Conservation (phyloP, 2,888 invertebrate species). For the Bombylius major region DNA sequence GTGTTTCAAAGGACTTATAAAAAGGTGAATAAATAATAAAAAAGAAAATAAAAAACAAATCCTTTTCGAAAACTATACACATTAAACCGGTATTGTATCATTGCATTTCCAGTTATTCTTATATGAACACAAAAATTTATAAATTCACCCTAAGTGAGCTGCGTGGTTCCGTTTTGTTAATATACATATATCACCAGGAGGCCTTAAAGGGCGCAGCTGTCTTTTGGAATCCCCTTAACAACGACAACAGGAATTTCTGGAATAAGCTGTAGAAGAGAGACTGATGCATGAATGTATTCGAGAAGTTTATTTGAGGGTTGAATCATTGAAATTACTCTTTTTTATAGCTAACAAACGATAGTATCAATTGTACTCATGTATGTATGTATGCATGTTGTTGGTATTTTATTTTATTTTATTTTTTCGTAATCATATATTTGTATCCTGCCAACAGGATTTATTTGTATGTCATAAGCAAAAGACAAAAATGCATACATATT, state of each 20-base stretch:
- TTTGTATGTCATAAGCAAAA: background rate
- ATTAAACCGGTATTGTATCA: too few relatives aligned
- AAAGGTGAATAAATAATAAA: background rate
- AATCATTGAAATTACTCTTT: too few relatives aligned
- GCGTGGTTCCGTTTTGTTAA: background rate
- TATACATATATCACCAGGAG: background rate
- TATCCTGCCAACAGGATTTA: background rate
- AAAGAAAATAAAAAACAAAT: background rate
- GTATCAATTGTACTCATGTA: too few relatives aligned
- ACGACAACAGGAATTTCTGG: slow-evolving; percentile 2
- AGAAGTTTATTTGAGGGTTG: too few relatives aligned
- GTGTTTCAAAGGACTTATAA: background rate
- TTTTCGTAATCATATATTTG: too few relatives aligned
- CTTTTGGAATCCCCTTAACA: slow-evolving; percentile 6
- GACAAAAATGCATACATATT: background rate
- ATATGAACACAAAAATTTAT: background rate
- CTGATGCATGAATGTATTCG: too few relatives aligned
- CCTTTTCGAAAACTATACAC: background rate
- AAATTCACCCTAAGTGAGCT: background rate
- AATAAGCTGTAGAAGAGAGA: background rate
- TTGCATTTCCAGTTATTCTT: too few relatives aligned
- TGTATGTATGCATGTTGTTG: too few relatives aligned
- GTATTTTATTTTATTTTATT: too few relatives aligned
- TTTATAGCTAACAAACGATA: too few relatives aligned
- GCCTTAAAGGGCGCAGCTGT: slow-evolving; percentile 3